These are phyloP conservation scores for Tringa solitaria DNA, from an alignment of 2,113 vertebrate genomes.

Conservation along the genomic window DNA sequence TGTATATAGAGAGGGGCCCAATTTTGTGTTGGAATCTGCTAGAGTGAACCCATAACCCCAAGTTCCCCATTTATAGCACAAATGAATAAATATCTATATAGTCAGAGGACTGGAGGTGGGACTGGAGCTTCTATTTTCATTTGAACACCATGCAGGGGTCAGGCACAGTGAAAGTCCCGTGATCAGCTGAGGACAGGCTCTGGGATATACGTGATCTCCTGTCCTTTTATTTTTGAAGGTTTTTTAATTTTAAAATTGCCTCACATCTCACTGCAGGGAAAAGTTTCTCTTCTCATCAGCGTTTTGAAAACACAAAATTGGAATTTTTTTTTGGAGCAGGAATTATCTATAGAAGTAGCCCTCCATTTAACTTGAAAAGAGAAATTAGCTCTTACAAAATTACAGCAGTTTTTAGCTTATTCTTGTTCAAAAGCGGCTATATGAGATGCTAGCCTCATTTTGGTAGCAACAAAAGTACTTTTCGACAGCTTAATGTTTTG, in stretches of 20 bases:
- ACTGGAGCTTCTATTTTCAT: conserved; percentile 55
- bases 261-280: background rate
- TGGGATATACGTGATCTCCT: background rate
- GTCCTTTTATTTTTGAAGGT: background rate
- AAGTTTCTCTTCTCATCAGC: conserved; percentile 4
- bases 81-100: conserved; percentile 51
- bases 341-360: conserved; percentile 31
- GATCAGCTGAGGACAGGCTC: conserved; percentile 44
- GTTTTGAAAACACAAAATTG: background rate
- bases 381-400: conserved; percentile 51
- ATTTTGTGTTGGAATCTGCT: conserved; percentile 60
- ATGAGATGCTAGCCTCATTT: conserved; percentile 47
- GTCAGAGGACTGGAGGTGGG: conserved; percentile 47
- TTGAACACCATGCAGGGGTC: conserved; percentile 10
- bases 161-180: conserved; percentile 29
- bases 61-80: conserved; percentile 54
- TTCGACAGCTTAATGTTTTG: conserved; percentile 51
- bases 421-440: conserved; percentile 51
- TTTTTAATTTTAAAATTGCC: background rate
- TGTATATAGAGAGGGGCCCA: conserved; percentile 54
- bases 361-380: conserved; percentile 54
- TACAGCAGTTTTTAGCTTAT: conserved; percentile 41
- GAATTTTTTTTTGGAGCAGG: background rate
- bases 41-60: conserved; percentile 29
- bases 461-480: conserved; percentile 50